A percentile compares a stretch with the other conserved stretches of the same genome.
These are phyloP conservation scores for Rhizoglyphus robini DNA, from an alignment of 1,140 invertebrate species.

Conservation along the genomic window DNA sequence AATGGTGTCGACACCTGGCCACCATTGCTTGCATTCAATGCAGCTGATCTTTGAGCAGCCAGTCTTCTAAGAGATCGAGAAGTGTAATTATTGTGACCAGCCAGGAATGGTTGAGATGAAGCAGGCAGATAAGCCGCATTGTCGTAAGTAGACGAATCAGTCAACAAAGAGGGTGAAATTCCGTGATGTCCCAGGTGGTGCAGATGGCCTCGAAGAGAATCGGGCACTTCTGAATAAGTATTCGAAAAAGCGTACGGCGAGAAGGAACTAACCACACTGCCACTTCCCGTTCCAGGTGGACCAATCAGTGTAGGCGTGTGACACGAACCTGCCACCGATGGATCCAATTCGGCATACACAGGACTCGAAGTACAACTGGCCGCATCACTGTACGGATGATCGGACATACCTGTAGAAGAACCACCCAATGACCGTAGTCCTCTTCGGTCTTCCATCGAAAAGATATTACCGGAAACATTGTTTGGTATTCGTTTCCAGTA, in stretches of 20 bases:
- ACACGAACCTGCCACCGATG: slow-evolving; percentile 7
- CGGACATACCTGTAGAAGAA: slow-evolving; percentile 8
- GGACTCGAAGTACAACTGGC: slow-evolving; percentile 23
- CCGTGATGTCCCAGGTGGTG: slow-evolving; percentile 9
- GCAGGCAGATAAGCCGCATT: slow-evolving; percentile 23
- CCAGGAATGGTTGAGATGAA: slow-evolving; percentile 3
- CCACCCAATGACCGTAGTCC: not conserved
- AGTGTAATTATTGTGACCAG: slow-evolving; percentile 13
- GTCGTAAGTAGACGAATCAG: slow-evolving; percentile 22
- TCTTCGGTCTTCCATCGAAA: not conserved
- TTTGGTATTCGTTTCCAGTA: slow-evolving; percentile 20
- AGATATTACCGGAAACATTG: slow-evolving; percentile 3
- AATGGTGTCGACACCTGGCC: slow-evolving; percentile 18
- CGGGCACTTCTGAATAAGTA: slow-evolving; percentile 20
- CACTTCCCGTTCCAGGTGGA: not conserved
- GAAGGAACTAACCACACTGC: not conserved
- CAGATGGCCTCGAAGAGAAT: slow-evolving; percentile 12
- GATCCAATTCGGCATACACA: slow-evolving; percentile 24
- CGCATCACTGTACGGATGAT: slow-evolving; percentile 20
- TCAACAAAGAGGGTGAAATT: slow-evolving; percentile 16
- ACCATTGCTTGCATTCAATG: not conserved
- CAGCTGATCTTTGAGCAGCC: slow-evolving; percentile 11
- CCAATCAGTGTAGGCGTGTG: not conserved
- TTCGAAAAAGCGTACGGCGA: slow-evolving; percentile 20
- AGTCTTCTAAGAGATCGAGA: slow-evolving; percentile 17